Base-by-base conservation (phyloP, 2,797 vertebrate genomes). In the Erpetoichthys calabaricus region DNA sequence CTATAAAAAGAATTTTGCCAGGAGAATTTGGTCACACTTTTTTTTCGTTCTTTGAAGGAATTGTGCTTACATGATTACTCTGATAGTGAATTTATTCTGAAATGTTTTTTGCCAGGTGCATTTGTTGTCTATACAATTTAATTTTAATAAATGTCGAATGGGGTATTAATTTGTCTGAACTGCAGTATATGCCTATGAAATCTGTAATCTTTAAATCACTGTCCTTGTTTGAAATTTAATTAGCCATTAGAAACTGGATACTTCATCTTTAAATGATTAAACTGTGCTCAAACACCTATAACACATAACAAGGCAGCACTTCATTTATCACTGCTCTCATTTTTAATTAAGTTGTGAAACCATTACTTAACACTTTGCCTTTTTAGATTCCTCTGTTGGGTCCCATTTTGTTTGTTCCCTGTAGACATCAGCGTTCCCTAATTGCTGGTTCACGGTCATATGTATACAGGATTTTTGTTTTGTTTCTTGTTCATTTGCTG, bases 341-440 rank as follows among this genome's bases (percentile, higher is more conserved):
- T 75, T 82, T 76, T 84, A 86, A 84, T 84, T 80, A 80, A 73
- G 75, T 80, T 82, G 76, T 80, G 78, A 83, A 80, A 85, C 79
- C 81, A 83, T 85, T 84, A 82, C 73, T 74, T 77, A 71, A 70
- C 72, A 70, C 67, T 56, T 50, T 64, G 65, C 74, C 74, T 77
- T 73, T 73, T 75, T 66, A 67, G 66, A 71, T 69, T 68, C 73
- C 65, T 42, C 42, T 67, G 72, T 65, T 65, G 44, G 0, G 61
- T 68, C 69, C 51, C 59, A 63, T 71, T 71, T 72, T 77, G 76
- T 80, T 78, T 83, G 75, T 81, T 81, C 77, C 77, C 72, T 43
- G 62, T 1, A 49, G 74, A 70, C 47, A 3, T 67, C 5, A 10
- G 65, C 65, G 61, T 63, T 72, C 69, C 72, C 73, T 59, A 70